These are phyloP conservation scores for Pampus argenteus DNA, from an alignment of 2,797 vertebrate species.

Conservation along the genomic window DNA sequence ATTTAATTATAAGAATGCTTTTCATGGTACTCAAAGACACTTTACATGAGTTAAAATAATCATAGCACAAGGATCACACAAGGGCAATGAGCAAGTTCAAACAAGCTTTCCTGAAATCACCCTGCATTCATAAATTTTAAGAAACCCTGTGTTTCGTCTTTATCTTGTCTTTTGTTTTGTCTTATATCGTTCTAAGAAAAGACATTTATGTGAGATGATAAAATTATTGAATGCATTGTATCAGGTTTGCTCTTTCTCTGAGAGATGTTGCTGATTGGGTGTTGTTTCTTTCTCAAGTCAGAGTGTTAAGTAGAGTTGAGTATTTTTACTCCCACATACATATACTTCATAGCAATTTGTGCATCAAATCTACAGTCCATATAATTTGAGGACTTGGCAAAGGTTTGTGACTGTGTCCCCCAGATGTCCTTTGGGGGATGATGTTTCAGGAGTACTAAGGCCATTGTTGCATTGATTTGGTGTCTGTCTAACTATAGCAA, in stretches of 20 bases:
- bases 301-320: neutral
- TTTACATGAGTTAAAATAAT: too few species aligned
- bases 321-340: neutral
- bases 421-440: neutral
- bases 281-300: neutral
- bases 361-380: neutral
- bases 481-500: constrained; percentile 1
- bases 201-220: too few species aligned
- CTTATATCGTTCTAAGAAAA: too few species aligned
- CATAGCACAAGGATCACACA: too few species aligned
- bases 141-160: too few species aligned
- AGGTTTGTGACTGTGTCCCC: constrained; percentile 1
- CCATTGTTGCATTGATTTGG: constrained; percentile 6
- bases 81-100: too few species aligned
- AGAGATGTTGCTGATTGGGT: neutral
- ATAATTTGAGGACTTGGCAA: neutral
- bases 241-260: neutral
- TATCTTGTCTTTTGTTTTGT: too few species aligned
- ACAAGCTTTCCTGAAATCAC: too few species aligned
- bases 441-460: neutral
- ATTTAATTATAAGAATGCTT: too few species aligned
- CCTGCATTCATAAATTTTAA: too few species aligned
- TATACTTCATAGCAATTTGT: neutral
- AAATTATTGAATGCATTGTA: too few species aligned
- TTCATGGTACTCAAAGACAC: too few species aligned